Evolutionary conservation across 2,888 invertebrate species (phyloP), one percentile per base, ranked within the genome.

Genomic region (Cephonodes hylas): DNA sequence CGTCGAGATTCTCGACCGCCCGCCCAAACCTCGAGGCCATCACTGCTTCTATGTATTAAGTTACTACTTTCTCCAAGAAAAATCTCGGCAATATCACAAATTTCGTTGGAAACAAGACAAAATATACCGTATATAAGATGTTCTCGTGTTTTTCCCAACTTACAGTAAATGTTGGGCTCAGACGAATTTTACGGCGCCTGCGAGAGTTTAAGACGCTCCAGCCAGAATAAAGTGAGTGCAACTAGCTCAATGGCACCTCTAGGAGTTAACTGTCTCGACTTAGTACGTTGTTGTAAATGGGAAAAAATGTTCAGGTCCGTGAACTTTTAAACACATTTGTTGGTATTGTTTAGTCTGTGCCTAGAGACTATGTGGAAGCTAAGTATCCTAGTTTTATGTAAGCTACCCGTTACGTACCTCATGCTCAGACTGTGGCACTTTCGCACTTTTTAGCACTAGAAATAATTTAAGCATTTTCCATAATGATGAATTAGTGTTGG

Each of bases 231-330:
- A 8, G 1, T 8, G 20, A 4, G 20, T 53, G 18, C 53, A 18
- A 31, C 31, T 18, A 8, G 15, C 27, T 53, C 15, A 53, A 53
- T 53, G 15, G 18, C 27, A 15, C 48, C 48, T 53, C 27, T 15
- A 53, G 31, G 53, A 53, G 27, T 53, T 20, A 48, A 48, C 48
- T 48, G 53, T 53, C 53, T 53, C 31, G 53, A 53, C 20, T 53
- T 53, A 23, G 45, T 10, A n/a, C 4, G 53, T 15, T 10, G 31
- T 18, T 53, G 15, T 31, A 53, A 53, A 53, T 53, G 15, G 48
- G 6, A 53, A 53, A 44, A 44, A 53, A 31, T 3, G 10, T 18
- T 15, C 31, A 53, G 53, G 27, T 27, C 8, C 8, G n/a, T 31
- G 27, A 53, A 53, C 27, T 53, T 53, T 18, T 53, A 7, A 44